phyloP scores from a whole-genome alignment of 2,888 invertebrate genomes.

The Xanthorhoe spadicearia region DNA sequence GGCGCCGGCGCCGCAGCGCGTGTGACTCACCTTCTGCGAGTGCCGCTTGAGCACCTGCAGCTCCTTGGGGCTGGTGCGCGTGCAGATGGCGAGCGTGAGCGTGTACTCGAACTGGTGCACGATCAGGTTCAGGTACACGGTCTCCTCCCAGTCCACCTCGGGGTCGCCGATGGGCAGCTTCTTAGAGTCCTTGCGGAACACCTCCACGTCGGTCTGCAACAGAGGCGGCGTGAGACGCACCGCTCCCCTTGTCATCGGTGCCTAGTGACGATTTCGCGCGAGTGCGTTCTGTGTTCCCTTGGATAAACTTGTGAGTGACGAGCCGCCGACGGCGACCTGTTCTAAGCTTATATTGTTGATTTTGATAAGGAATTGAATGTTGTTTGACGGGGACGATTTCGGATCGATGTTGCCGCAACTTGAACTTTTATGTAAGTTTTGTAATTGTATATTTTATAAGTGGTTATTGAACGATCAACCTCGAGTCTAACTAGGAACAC shows the following conservation, averaged over 20 bases:
- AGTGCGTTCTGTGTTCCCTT: constrained; percentile 25
- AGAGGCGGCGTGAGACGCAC: constrained; percentile 31
- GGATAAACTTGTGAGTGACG: constrained; percentile 30
- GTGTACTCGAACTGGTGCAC: constrained; percentile 99
- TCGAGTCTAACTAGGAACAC: constrained; percentile 68
- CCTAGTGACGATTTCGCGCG: constrained; percentile 29
- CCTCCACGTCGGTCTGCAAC: constrained; percentile 95
- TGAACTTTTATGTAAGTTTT: constrained; percentile 71
- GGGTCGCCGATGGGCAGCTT: constrained; percentile 98
- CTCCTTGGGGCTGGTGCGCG: constrained; percentile 98
- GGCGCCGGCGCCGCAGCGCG: constrained; percentile 68
- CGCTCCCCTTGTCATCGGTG: constrained; percentile 26
- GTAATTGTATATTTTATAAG: constrained; percentile 78
- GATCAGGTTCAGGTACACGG: constrained; percentile 98
- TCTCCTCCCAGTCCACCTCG: constrained; percentile 99
- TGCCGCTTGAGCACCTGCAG: constrained; percentile 97
- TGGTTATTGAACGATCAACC: constrained; percentile 69
- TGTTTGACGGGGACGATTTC: constrained; percentile 66
- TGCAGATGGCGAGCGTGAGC: constrained; percentile 98
- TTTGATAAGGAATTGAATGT: constrained; percentile 64
- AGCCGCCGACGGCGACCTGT: constrained; percentile 39
- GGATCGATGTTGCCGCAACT: constrained; percentile 59
- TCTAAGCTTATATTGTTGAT: constrained; percentile 72
- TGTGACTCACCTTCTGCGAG: constrained; percentile 89
- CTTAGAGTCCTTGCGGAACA: constrained; percentile 98